Evolutionary conservation across 2,888 invertebrate species (phyloP).

Genomic region (Sipha maydis): DNA sequence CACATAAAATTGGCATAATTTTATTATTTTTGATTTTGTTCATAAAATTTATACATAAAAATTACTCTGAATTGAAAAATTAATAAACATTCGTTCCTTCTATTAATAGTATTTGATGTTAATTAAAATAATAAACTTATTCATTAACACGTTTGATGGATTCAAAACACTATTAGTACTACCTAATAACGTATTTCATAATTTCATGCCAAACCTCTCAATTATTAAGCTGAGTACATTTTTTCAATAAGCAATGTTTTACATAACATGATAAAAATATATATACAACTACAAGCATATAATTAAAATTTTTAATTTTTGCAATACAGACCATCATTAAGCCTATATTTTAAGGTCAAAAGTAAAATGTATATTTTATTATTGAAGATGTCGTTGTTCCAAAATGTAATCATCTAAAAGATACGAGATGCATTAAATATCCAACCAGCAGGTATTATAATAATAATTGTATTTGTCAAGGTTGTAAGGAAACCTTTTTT

Average conservation of each 20-base stretch:
- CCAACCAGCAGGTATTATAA: background rate
- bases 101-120: background rate
- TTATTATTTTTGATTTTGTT: background rate
- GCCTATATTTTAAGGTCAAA: background rate
- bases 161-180: background rate
- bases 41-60: background rate
- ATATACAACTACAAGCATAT: background rate
- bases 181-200: background rate
- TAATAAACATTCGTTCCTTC: background rate
- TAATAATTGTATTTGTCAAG: background rate
- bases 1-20: too few relatives aligned
- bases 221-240: background rate
- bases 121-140: background rate
- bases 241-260: background rate
- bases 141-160: background rate
- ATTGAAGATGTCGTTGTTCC: background rate
- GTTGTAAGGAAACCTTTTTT: background rate
- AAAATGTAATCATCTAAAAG: background rate
- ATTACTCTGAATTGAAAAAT: background rate
- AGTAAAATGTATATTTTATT: background rate
- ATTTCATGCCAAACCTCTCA: background rate
- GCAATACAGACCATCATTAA: background rate
- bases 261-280: background rate
- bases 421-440: background rate
- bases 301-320: background rate